Base-by-base conservation (phyloP, 2,888 invertebrate species). In the Dendrolimus houi region DNA sequence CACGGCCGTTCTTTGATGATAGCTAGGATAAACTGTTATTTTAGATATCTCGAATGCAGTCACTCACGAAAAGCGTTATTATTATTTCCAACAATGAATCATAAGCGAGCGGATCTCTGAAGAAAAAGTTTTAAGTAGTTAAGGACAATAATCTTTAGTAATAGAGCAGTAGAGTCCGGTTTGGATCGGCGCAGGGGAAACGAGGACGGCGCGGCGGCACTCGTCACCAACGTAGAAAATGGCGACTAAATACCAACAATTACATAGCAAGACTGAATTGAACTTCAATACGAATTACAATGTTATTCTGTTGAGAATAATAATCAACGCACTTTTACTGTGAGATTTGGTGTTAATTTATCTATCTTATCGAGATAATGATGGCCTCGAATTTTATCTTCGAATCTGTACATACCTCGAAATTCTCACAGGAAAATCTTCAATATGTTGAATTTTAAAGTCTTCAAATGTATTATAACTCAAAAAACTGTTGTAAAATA, bases 161-260 rank as follows among this genome's bases (percentile, higher is more conserved):
- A 67, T 75, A 77, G 70, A 74, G 80, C 70, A 67, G 77, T 89
- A 88, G 81, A 85, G 88, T 85, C 81, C 76, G 78, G 79, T 87
- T 88, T 87, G 68, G 77, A 67, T 69, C 73, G 76, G 68, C 64
- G 67, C 66, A 66, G 64, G 64, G 68, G 72, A 86, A 87, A 85
- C 81, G 88, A 82, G 87, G 87, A 86, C 88, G 86, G 81, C 71
- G 77, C 84, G 80, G 81, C 65, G 75, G 83, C 83, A 86, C 87
- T 89, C 89, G 89, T 90, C 89, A 90, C 85, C 84, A 82, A 83
- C 75, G 85, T 88, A 88, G 89, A 89, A 90, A 89, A 90, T 88
- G 89, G 89, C 88, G 88, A 88, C 87, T 88, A 86, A 88, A 89
- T 87, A 87, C 86, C 83, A 87, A 87, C 85, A 88, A 88, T 87